Conservation (phyloP, 2,888 invertebrate species). For the Rhingia rostrata region DNA sequence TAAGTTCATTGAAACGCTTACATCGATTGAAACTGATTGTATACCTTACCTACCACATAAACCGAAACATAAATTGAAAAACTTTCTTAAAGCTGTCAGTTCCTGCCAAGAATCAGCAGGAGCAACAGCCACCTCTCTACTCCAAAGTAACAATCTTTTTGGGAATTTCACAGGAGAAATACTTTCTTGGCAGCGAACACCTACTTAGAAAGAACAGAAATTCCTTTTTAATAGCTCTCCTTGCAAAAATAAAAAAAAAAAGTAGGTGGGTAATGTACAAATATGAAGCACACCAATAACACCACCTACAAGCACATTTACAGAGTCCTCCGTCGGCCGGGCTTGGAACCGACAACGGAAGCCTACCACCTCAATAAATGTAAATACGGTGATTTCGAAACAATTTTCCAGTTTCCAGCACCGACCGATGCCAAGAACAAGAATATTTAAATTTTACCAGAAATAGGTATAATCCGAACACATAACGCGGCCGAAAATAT, state of each 20-base stretch:
- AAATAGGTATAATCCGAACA: slow-evolving; percentile 14
- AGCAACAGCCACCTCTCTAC: not conserved
- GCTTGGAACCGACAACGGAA: slow-evolving; percentile 40
- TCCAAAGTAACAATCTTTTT: slow-evolving; percentile 43
- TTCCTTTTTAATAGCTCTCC: slow-evolving; percentile 68
- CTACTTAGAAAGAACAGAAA: slow-evolving; percentile 61
- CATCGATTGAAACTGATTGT: slow-evolving; percentile 32
- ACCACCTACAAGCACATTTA: slow-evolving; percentile 26
- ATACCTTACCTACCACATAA: slow-evolving; percentile 1
- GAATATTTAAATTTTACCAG: slow-evolving; percentile 60
- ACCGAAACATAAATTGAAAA: slow-evolving; percentile 63
- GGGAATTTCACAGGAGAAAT: slow-evolving; percentile 33
- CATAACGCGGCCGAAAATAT: slow-evolving; percentile 55
- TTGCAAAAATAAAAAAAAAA: slow-evolving; percentile 42
- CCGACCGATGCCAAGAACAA: slow-evolving; percentile 60
- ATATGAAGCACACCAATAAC: slow-evolving; percentile 54
- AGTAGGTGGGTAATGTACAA: slow-evolving; percentile 37
- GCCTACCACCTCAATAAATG: slow-evolving; percentile 74
- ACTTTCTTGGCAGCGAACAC: slow-evolving; percentile 67
- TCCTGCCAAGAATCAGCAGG: slow-evolving; percentile 17
- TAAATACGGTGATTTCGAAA: slow-evolving; percentile 73
- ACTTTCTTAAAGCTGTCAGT: slow-evolving; percentile 57
- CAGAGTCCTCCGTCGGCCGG: not conserved
- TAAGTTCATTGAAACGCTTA: slow-evolving; percentile 34
- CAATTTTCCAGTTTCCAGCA: slow-evolving; percentile 69